Conservation (phyloP, 30 jellyfish, hydroid and myxozoan genomes). For the Catostylus mosaicus region DNA sequence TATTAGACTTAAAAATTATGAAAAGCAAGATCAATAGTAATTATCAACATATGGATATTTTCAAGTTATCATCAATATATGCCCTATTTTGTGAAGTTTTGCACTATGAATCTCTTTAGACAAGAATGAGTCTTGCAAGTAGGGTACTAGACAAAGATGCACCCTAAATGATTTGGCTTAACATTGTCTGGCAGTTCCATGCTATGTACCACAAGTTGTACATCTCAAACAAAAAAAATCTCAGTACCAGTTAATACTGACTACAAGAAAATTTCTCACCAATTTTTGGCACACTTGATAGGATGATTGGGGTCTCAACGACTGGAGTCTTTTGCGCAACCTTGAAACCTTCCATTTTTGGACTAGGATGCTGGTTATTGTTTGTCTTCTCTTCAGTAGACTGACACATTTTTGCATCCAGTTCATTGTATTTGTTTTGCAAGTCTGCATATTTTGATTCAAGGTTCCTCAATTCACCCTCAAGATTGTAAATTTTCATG, state of each 20-base stretch:
- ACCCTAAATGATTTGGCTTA: neutral
- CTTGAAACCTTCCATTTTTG: neutral
- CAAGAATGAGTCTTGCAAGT: too few relatives aligned
- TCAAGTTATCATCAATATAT: too few relatives aligned
- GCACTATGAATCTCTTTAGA: too few relatives aligned
- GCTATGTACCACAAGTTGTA: too few relatives aligned
- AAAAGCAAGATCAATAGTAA: too few relatives aligned
- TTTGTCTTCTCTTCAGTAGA: neutral
- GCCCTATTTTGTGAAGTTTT: too few relatives aligned
- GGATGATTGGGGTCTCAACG: conserved; percentile 16
- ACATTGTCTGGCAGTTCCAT: neutral
- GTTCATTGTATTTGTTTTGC: conserved; percentile 6
- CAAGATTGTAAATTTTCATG: conserved; percentile 49
- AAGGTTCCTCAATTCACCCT: conserved; percentile 16
- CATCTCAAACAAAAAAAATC: too few relatives aligned
- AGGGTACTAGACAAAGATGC: too few relatives aligned
- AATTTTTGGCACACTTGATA: conserved; percentile 11
- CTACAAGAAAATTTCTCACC: neutral
- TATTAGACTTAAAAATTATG: too few relatives aligned
- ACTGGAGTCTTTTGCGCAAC: conserved; percentile 1
- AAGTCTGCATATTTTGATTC: conserved; percentile 26
- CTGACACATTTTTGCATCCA: neutral
- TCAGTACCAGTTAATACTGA: too few relatives aligned
- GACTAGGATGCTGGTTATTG: neutral
- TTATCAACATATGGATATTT: too few relatives aligned